Evolutionary conservation across 2,888 invertebrate species (phyloP), one percentile per base, ranked within the genome.

Genomic region (Trichacis sp.): DNA sequence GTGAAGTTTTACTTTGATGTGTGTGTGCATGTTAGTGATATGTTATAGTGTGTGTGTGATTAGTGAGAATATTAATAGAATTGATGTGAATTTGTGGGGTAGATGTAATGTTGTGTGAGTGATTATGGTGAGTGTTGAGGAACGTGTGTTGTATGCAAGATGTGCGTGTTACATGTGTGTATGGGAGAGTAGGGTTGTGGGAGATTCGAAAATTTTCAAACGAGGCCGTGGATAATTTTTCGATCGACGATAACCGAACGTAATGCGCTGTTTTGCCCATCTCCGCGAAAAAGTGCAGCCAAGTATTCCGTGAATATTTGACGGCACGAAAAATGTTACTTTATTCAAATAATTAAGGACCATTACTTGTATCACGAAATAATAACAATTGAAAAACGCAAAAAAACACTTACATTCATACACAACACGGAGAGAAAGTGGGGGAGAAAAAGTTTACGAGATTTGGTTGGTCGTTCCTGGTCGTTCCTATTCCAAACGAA

Each of bases 291-390:
- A 24, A 24, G 54, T 59, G 59, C 53, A 49, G 76, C 64, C 77
- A 80, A 72, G 81, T 83, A 83, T 84, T 83, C 83, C 79, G 80
- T 84, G 83, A 84, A 84, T 84, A 81, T 79, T 81, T 79, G 78
- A 73, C 77, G 65, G 76, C 78, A 74, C 74, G 75, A 75, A n/a
- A n/a, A 76, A 78, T 79, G 80, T 82, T 80, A 82, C 79, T 82
- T 82, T 81, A 81, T 82, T 79, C 77, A 75, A 81, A 80, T 81
- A 81, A 80, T 79, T 78, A 81, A 79, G 80, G 66, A 69, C 76
- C 78, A 81, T 80, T 81, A 80, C 78, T 79, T 80, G 76, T 81
- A 81, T 79, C 80, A 77, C 78, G 79, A 80, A 80, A 58, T 80
- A 79, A 79, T 81, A 77, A 80, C 70, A 74, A 79, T 76, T 77